Evolutionary conservation across 2,113 vertebrate species (phyloP), one percentile per base, ranked within the genome.

Genomic region (Chlamydotis undulata): DNA sequence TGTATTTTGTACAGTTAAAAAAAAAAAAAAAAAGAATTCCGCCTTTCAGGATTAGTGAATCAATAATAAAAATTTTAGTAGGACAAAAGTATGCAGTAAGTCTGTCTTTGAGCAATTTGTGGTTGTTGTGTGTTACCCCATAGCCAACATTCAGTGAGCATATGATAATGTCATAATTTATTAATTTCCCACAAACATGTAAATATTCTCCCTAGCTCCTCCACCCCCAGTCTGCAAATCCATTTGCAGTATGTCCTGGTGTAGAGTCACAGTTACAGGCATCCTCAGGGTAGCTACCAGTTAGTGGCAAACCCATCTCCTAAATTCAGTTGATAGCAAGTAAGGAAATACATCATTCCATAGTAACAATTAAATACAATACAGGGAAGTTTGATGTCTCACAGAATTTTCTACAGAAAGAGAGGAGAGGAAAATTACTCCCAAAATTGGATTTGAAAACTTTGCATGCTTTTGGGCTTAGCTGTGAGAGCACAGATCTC

Each of bases 81-180:
- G 89, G 73, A 67, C 74, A 77, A 14, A 93, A 73, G 53, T 41
- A 87, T 94, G 57, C 67, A 63, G 15, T 82, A 82, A 28, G 7
- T 57, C 67, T 96, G 47, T 81, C 77, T n/a, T 69, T 39, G 77
- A 93, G 59, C 91, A 63, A n/a, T 78, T 94, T 94, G 61, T 52
- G 64, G 52, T 79, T 93, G 61, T 87, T 93, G 89, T 94, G 74
- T n/a, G 28, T 92, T 96, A 56, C 83, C 73, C 63, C 50, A 25
- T 29, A 96, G 90, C 93, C 74, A 65, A 53, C 82, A 89, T 65
- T 61, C 53, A n/a, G 12, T 47, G 59, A 94, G 59, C 33, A 19
- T 93, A 61, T 96, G 84, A 93, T 94, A 57, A 43, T 45, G 11
- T 95, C 82, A 70, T 92, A 35, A 16, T 87, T 90, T 96, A 73